Conservation (phyloP, 2,113 vertebrate species). For the Ophiodon elongatus region DNA sequence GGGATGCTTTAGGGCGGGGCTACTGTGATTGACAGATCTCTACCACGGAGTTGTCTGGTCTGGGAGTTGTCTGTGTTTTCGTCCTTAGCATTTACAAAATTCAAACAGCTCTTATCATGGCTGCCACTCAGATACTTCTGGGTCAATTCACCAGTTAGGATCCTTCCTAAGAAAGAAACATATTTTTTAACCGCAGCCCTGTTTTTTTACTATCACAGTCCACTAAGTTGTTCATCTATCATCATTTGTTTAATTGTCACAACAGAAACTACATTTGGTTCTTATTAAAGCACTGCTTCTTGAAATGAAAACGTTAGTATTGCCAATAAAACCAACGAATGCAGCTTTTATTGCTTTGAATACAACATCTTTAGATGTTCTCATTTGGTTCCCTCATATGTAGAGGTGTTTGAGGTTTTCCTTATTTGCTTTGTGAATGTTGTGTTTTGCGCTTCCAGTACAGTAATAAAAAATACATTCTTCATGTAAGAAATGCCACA, state of each 20-base stretch:
- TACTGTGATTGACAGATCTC: neutral
- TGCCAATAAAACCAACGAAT: neutral
- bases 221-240: neutral
- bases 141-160: no score
- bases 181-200: neutral
- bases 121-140: neutral
- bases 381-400: neutral
- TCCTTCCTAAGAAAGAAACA: no score
- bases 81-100: neutral
- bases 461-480: neutral
- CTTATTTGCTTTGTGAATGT: neutral
- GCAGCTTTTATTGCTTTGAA: neutral
- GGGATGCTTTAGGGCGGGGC: no score
- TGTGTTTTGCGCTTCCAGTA: neutral
- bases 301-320: neutral
- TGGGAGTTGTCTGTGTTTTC: neutral
- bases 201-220: neutral
- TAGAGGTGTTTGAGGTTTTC: neutral
- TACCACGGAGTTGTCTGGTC: neutral
- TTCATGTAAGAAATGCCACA: neutral
- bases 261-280: neutral
- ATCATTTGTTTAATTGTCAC: neutral
- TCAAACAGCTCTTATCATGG: neutral
- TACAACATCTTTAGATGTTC: neutral
- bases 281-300: neutral